Conservation (phyloP, 2,888 invertebrate genomes). For the Halictus quadricinctus region DNA sequence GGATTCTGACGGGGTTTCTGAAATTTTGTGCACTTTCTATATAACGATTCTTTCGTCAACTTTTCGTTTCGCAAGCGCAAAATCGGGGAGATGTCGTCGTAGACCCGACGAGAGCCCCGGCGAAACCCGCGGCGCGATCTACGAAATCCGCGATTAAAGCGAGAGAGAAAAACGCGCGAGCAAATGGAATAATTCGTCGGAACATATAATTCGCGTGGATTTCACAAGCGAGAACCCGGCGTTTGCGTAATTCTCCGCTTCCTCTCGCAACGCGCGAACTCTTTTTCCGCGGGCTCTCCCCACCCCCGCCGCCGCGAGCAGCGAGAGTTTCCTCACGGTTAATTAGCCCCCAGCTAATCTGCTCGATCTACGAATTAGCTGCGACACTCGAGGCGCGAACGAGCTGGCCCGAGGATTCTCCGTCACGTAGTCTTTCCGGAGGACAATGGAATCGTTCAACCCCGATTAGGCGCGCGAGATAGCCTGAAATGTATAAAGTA, state of each 20-base stretch:
- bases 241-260: conserved; percentile 64
- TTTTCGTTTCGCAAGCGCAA: conserved; percentile 40
- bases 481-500: neutral
- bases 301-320: conserved; percentile 4
- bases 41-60: neutral
- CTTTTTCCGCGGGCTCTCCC: conserved; percentile 15
- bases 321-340: conserved; percentile 38
- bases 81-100: conserved; percentile 24
- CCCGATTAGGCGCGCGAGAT: neutral
- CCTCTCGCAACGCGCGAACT: conserved; percentile 35
- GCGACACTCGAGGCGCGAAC: conserved; percentile 55
- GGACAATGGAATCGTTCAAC: neutral
- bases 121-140: conserved; percentile 30
- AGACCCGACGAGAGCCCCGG: conserved; percentile 9
- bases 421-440: neutral
- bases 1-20: neutral
- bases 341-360: conserved; percentile 64
- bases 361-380: conserved; percentile 51
- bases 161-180: conserved; percentile 41
- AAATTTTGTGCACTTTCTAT: neutral
- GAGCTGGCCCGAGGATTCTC: conserved; percentile 36
- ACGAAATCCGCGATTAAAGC: conserved; percentile 38
- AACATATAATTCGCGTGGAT: conserved; percentile 62
- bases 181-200: conserved; percentile 53
- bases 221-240: conserved; percentile 60